Evolutionary conservation across 2,888 invertebrate species (phyloP).

Genomic region (Drosophila dives): DNA sequence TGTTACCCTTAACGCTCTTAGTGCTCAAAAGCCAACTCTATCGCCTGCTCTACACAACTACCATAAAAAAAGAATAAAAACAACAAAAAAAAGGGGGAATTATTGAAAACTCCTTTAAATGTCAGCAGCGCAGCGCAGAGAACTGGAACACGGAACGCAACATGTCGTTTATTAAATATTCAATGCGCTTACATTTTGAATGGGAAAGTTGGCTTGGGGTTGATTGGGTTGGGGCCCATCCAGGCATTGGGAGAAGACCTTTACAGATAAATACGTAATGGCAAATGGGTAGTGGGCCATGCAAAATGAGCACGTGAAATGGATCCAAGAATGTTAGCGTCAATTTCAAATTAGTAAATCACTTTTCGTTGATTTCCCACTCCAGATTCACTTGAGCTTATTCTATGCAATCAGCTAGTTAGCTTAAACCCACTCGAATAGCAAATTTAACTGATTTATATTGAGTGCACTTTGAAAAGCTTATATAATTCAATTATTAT

Average conservation of each 20-base stretch:
- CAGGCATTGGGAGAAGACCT: constrained; percentile 1
- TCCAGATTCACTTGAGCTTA: background rate
- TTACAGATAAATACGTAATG: constrained; percentile 29
- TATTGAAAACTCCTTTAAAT: constrained; percentile 78
- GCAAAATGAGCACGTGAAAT: constrained; percentile 20
- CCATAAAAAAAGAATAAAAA: constrained; percentile 1
- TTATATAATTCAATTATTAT: background rate
- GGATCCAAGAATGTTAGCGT: constrained; percentile 20
- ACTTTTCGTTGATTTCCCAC: background rate
- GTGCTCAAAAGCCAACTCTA: constrained; percentile 57
- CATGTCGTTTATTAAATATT: constrained; percentile 75
- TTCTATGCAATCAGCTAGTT: background rate
- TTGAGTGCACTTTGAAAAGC: background rate
- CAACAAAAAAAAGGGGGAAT: constrained; percentile 39
- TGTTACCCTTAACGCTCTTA: constrained; percentile 54
- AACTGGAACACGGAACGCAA: constrained; percentile 48
- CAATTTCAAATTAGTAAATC: background rate
- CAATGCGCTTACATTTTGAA: constrained; percentile 73
- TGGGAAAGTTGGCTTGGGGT: constrained; percentile 26
- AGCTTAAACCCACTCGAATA: background rate
- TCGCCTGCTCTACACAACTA: constrained; percentile 26
- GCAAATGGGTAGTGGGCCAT: constrained; percentile 20
- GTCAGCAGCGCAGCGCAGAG: constrained; percentile 48
- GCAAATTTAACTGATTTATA: background rate
- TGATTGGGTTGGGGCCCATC: constrained; percentile 10